phyloP scores from a whole-genome alignment of 2,797 vertebrate genomes.

The Polyboroides typus region DNA sequence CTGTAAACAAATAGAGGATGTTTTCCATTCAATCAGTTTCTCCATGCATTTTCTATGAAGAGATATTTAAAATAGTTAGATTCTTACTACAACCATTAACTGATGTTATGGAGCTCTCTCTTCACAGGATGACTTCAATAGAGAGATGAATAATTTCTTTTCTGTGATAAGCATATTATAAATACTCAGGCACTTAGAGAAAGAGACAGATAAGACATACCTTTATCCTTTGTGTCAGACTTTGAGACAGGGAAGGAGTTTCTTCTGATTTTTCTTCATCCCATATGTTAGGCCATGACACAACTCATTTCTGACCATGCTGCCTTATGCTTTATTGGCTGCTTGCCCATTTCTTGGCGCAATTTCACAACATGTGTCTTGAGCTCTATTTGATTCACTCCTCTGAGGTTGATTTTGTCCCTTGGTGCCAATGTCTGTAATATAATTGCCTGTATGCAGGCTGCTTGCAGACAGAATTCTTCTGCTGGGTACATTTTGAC shows the following conservation, averaged over 20 bases:
- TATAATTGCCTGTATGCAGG: constrained; percentile 30
- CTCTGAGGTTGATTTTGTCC: constrained; percentile 61
- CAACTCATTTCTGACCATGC: constrained; percentile 26
- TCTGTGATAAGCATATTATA: not conserved
- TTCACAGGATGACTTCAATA: not conserved
- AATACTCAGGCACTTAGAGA: not conserved
- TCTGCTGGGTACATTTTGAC: constrained; percentile 60
- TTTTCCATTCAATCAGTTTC: not conserved
- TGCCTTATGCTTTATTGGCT: constrained; percentile 65
- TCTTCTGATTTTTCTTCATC: not conserved
- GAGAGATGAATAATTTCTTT: not conserved
- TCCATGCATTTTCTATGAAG: not conserved
- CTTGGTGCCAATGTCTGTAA: constrained; percentile 31
- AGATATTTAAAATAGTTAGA: not conserved
- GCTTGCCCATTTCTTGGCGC: constrained; percentile 60
- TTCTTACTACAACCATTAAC: not conserved
- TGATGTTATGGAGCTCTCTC: not conserved
- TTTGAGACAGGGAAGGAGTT: not conserved
- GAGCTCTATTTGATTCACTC: constrained; percentile 60
- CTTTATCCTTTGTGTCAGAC: not conserved
- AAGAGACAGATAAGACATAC: not conserved
- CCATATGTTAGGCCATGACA: constrained; percentile 9
- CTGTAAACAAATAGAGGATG: not conserved
- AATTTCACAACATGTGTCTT: constrained; percentile 59
- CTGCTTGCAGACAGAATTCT: constrained; percentile 50